A percentile compares a stretch with the other conserved stretches of the same genome.
phyloP scores from a whole-genome alignment of 1,140 invertebrate species.

The Thaumatotibia leucotreta region DNA sequence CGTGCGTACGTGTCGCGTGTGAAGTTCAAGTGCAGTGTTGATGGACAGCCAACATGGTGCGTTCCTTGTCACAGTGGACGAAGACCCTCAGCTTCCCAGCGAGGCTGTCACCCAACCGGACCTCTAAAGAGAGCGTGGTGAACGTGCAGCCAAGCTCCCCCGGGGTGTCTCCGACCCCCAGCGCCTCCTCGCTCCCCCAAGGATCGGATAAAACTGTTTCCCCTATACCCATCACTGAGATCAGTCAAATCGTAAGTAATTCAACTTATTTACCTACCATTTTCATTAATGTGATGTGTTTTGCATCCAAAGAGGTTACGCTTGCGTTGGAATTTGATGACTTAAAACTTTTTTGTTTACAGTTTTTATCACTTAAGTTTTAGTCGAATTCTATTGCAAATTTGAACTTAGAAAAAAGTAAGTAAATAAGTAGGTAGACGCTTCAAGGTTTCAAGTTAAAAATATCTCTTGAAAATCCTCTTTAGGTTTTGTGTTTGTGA shows the following conservation, averaged over 20 bases:
- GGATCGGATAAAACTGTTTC: conserved; percentile 70
- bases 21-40: conserved; percentile 55
- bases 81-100: conserved; percentile 91
- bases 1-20: conserved; percentile 55
- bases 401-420: no score
- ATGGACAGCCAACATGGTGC: conserved; percentile 82
- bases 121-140: conserved; percentile 81
- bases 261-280: neutral
- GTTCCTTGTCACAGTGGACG: conserved; percentile 90
- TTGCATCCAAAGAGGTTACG: neutral
- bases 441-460: no score
- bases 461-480: no score
- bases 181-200: conserved; percentile 71
- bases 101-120: conserved; percentile 86
- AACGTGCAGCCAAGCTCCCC: conserved; percentile 72
- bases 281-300: neutral
- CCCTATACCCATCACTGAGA: conserved; percentile 79
- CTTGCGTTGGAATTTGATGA: neutral
- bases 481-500: no score
- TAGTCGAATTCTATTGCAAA: neutral
- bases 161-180: conserved; percentile 71
- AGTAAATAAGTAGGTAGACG: no score
- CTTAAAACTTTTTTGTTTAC: neutral
- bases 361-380: neutral
- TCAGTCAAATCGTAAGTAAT: conserved; percentile 80